Conservation (phyloP, 92 coral and sea anemone genomes). For the Epizoanthus fatuus region DNA sequence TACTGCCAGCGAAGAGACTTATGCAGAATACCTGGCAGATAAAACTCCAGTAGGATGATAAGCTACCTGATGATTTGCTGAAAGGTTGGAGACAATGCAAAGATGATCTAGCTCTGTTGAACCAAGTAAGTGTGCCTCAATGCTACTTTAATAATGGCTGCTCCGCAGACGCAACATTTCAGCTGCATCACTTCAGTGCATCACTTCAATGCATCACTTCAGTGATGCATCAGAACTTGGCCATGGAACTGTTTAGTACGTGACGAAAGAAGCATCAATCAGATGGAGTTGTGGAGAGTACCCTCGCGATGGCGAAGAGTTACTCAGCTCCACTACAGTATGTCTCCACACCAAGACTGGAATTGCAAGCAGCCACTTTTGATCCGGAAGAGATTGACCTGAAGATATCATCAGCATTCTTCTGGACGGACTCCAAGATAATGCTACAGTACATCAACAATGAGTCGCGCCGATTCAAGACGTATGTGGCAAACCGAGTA, state of each 20-base stretch:
- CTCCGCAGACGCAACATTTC: constrained; percentile 23
- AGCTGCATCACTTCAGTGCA: not conserved
- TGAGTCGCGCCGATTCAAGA: constrained; percentile 59
- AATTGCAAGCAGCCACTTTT: constrained; percentile 69
- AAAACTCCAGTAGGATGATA: constrained; percentile 46
- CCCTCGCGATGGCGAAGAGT: constrained; percentile 60
- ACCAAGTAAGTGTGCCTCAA: constrained; percentile 41
- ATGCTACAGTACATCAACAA: constrained; percentile 56
- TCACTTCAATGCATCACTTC: too few species aligned
- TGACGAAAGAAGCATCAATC: constrained; percentile 44
- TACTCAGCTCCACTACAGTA: constrained; percentile 71
- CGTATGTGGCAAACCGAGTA: constrained; percentile 66
- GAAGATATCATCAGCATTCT: constrained; percentile 42
- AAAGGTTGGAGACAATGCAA: constrained; percentile 48
- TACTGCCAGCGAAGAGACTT: constrained; percentile 48
- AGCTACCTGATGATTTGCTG: constrained; percentile 50
- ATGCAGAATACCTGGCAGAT: constrained; percentile 50
- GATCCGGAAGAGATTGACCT: constrained; percentile 58
- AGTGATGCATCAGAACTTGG: too few species aligned
- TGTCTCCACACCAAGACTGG: constrained; percentile 66
- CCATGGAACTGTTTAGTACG: constrained; percentile 23
- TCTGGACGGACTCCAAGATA: constrained; percentile 69
- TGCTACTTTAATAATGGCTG: constrained; percentile 54
- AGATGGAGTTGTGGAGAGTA: constrained; percentile 54
- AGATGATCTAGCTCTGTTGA: constrained; percentile 35